Conservation (phyloP, 2,888 invertebrate genomes). For the Meiosimyza platycephala region DNA sequence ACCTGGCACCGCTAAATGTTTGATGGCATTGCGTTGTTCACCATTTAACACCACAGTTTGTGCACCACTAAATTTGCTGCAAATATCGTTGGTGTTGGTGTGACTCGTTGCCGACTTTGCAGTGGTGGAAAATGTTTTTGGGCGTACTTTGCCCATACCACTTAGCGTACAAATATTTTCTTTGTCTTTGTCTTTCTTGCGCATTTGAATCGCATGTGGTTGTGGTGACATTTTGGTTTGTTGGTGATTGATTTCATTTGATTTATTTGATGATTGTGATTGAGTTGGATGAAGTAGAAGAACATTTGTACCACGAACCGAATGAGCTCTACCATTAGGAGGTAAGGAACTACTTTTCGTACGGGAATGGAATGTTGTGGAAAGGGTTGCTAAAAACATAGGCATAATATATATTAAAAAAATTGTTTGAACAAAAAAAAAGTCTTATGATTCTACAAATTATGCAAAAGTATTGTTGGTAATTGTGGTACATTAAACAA, state of each 20-base stretch:
- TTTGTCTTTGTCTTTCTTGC: conserved; percentile 64
- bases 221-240: conserved; percentile 40
- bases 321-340: conserved; percentile 67
- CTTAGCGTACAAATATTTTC: conserved; percentile 57
- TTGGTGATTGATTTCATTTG: conserved; percentile 50
- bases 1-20: conserved; percentile 63
- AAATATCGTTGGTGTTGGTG: conserved; percentile 8
- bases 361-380: conserved; percentile 79
- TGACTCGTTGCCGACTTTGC: conserved; percentile 41
- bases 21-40: conserved; percentile 46
- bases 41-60: conserved; percentile 37
- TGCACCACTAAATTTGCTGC: conserved; percentile 9
- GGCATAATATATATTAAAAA: conserved; percentile 43
- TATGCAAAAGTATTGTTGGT: no score
- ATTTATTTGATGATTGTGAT: conserved; percentile 56
- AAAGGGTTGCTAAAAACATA: conserved; percentile 76
- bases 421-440: no score
- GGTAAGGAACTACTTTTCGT: conserved; percentile 75
- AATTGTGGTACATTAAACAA: no score
- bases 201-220: conserved; percentile 54
- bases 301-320: conserved; percentile 56
- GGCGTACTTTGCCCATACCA: conserved; percentile 44
- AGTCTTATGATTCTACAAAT: no score
- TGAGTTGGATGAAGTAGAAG: conserved; percentile 57
- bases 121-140: conserved; percentile 44